phyloP scores from a whole-genome alignment of 30 jellyfish, hydroid and myxozoan species.

The Mastigias papua region DNA sequence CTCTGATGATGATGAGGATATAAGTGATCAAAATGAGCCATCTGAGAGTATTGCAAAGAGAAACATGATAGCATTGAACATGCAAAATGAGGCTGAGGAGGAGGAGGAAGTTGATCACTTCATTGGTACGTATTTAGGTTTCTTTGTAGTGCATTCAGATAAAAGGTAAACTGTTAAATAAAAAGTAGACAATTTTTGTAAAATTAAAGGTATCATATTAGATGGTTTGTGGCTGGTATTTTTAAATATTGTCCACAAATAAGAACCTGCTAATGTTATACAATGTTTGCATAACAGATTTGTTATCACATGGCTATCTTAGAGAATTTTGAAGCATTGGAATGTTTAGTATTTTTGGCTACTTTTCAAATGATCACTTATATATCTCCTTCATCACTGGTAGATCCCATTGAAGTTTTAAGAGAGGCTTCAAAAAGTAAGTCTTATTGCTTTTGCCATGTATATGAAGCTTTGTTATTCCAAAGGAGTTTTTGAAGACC shows the following conservation, averaged over 20 bases:
- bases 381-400: too few species aligned
- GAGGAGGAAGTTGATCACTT: constrained; percentile 86
- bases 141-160: too few species aligned
- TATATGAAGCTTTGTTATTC: neutral
- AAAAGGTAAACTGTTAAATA: too few species aligned
- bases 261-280: neutral
- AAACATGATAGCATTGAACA: constrained; percentile 69
- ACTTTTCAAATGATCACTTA: too few species aligned
- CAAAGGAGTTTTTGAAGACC: too few species aligned
- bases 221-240: too few species aligned
- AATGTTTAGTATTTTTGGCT: too few species aligned
- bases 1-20: constrained; percentile 63
- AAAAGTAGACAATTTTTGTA: too few species aligned
- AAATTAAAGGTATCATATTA: too few species aligned
- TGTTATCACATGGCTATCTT: too few species aligned
- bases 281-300: neutral
- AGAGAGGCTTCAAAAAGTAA: constrained; percentile 90
- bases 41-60: constrained; percentile 73
- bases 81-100: constrained; percentile 83
- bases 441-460: neutral
- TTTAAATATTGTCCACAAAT: too few species aligned
- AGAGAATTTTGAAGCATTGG: too few species aligned
- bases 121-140: constrained; percentile 38
- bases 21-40: constrained; percentile 62
- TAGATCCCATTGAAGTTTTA: constrained; percentile 95